Evolutionary conservation across 2,113 vertebrate species (phyloP).

Genomic region (Campylorhamphus procurvoides): DNA sequence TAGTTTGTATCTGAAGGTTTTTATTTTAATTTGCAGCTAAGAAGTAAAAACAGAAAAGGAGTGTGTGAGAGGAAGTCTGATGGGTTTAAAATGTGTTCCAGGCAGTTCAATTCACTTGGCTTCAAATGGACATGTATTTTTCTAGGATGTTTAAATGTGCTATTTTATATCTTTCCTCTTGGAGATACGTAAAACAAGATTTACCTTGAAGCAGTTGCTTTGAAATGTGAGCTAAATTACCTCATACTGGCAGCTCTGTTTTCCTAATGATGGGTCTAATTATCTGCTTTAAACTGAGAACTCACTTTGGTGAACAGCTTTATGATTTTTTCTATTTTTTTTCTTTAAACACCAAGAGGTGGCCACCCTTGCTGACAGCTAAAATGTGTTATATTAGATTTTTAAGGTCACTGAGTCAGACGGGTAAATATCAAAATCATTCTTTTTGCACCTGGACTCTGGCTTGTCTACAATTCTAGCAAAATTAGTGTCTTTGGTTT

Average conservation of each 20-base stretch:
- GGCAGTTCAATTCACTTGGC: background rate
- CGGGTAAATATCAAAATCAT: background rate
- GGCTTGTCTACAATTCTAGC: background rate
- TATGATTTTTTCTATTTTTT: background rate
- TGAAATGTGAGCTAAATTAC: background rate
- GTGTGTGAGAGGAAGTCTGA: background rate
- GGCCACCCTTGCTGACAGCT: background rate
- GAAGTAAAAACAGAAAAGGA: background rate
- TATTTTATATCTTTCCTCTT: background rate
- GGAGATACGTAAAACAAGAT: background rate
- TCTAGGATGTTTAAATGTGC: background rate
- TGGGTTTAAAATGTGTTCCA: background rate
- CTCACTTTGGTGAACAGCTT: background rate
- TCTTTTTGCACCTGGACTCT: background rate
- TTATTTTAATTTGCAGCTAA: conserved; percentile 30
- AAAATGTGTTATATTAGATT: background rate
- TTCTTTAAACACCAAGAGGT: background rate
- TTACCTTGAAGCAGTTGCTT: background rate
- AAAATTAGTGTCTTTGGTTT: background rate
- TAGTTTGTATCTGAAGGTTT: conserved; percentile 60
- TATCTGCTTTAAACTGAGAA: background rate
- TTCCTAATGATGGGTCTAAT: background rate
- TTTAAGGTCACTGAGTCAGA: background rate
- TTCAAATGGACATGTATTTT: background rate
- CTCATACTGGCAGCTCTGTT: background rate